Evolutionary conservation across 2,113 vertebrate species (phyloP).

Genomic region (Ictalurus furcatus): DNA sequence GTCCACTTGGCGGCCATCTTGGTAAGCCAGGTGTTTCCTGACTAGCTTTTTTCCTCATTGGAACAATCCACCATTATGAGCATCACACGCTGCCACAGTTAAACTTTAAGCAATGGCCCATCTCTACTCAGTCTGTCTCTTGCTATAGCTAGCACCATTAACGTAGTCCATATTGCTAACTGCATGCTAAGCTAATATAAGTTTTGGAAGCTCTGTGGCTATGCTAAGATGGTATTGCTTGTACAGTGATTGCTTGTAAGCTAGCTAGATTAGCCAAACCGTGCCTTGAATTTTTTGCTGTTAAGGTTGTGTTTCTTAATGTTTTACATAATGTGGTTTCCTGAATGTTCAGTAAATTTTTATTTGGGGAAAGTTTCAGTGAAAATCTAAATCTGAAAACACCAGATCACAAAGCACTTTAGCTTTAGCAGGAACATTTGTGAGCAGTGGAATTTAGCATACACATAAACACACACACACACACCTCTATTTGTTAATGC

Average conservation of each 20-base stretch:
- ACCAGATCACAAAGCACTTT: background rate
- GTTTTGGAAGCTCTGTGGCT: background rate
- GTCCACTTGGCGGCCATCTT: background rate
- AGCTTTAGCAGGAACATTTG: background rate
- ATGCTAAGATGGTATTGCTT: background rate
- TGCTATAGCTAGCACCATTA: background rate
- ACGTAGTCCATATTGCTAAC: background rate
- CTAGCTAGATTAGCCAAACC: background rate
- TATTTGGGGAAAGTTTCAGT: background rate
- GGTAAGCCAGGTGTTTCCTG: background rate
- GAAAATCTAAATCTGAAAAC: background rate
- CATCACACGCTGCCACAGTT: background rate
- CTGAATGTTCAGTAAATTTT: background rate
- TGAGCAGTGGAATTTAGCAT: background rate
- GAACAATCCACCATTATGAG: background rate
- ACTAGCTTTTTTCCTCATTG: background rate
- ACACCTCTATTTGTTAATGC: slow-evolving; percentile 17
- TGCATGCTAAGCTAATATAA: background rate
- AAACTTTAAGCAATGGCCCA: background rate
- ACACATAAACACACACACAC: background rate
- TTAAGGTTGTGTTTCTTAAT: background rate
- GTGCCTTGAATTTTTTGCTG: too few species aligned
- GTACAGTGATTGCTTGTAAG: background rate
- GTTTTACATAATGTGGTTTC: background rate
- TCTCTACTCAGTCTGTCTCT: background rate